Evolutionary conservation across 2,797 vertebrate genomes (phyloP).

Genomic region (Hozukius guyotensis): DNA sequence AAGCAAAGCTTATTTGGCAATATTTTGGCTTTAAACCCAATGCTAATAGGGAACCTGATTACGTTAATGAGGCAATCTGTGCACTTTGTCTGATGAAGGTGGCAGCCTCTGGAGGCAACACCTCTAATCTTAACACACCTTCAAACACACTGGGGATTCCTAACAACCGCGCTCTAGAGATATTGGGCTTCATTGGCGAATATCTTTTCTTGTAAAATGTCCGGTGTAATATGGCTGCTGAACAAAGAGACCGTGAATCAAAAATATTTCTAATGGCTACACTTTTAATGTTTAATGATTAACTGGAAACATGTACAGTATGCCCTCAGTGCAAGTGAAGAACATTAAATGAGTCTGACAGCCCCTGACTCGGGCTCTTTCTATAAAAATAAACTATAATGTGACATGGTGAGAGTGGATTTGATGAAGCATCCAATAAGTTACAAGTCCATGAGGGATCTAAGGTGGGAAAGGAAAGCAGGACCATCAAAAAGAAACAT

Average conservation of each 20-base stretch:
- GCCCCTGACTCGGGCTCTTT: conserved; percentile 57
- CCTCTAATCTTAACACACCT: neutral
- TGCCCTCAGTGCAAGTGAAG: conserved; percentile 80
- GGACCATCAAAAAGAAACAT: conserved; percentile 54
- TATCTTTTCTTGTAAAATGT: neutral
- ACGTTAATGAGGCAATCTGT: neutral
- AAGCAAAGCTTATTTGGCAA: neutral
- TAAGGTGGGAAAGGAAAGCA: conserved; percentile 59
- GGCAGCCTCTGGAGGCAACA: neutral
- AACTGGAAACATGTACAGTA: conserved; percentile 77
- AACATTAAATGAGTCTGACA: conserved; percentile 63
- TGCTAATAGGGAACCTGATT: neutral
- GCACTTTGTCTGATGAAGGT: neutral
- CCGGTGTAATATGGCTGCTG: neutral
- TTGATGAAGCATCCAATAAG: conserved; percentile 68
- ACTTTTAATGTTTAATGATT: conserved; percentile 74
- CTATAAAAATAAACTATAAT: conserved; percentile 66
- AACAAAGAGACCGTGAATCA: conserved; percentile 54
- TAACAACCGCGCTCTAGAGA: neutral
- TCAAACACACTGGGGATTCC: neutral
- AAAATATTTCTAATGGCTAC: conserved; percentile 58
- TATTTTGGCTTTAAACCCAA: neutral
- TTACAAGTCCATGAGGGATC: conserved; percentile 63
- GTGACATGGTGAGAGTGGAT: conserved; percentile 57
- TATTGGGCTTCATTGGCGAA: neutral